A percentile compares a stretch with the other conserved stretches of the same genome.
These are phyloP conservation scores for Heliconius hewitsoni DNA, from an alignment of 1,140 invertebrate species.

Conservation along the genomic window DNA sequence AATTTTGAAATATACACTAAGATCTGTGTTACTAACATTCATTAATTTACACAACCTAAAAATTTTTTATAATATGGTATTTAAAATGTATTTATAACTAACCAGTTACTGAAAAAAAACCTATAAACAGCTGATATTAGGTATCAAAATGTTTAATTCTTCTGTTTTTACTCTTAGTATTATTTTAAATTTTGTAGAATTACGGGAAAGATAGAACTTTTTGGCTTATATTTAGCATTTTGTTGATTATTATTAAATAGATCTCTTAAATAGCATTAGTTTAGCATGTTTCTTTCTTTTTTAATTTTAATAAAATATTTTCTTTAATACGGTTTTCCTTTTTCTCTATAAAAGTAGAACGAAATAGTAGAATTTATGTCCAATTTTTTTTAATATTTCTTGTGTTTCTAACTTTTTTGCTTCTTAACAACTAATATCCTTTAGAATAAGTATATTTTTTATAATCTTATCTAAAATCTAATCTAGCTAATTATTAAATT, in stretches of 20 bases:
- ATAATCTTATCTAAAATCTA: no score
- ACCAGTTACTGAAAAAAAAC: background rate
- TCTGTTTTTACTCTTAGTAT: background rate
- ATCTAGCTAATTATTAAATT: background rate
- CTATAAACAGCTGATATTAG: background rate
- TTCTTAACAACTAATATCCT: background rate
- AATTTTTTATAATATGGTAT: slow-evolving; percentile 29
- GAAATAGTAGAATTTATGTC: background rate
- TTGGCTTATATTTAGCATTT: background rate
- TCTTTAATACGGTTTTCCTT: background rate
- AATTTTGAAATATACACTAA: slow-evolving; percentile 41
- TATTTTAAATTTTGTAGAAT: background rate
- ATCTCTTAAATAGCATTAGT: background rate
- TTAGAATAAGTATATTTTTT: background rate
- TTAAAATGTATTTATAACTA: slow-evolving; percentile 1
- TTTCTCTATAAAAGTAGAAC: background rate
- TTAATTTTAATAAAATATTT: background rate
- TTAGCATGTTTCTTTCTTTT: background rate
- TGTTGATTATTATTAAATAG: background rate
- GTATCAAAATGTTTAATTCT: background rate
- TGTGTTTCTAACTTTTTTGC: background rate
- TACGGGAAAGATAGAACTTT: background rate
- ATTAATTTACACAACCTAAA: slow-evolving; percentile 46
- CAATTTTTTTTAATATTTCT: background rate
- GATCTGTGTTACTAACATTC: slow-evolving; percentile 20